Evolutionary conservation across 2,888 invertebrate species (phyloP).

Genomic region (Parasteatoda lunata): DNA sequence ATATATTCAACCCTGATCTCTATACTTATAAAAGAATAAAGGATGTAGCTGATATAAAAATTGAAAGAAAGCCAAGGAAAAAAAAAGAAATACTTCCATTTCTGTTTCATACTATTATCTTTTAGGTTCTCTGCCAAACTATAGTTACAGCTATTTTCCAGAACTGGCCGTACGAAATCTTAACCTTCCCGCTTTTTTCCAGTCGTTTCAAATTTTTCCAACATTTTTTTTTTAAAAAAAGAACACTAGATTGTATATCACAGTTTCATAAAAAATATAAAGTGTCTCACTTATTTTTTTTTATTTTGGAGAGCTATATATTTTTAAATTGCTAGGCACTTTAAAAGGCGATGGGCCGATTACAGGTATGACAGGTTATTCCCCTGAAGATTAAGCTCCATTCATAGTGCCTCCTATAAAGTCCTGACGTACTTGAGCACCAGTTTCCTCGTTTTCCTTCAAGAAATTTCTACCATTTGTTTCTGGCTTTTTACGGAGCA

Average conservation of each 20-base stretch:
- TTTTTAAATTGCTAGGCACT: slow-evolving; percentile 55
- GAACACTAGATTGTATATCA: neutral
- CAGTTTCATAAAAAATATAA: slow-evolving; percentile 7
- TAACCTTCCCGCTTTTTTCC: slow-evolving; percentile 13
- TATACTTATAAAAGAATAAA: neutral
- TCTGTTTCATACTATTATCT: slow-evolving; percentile 19
- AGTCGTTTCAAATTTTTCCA: slow-evolving; percentile 21
- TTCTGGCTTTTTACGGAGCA: slow-evolving; percentile 39
- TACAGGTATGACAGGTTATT: slow-evolving; percentile 65
- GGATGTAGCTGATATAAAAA: neutral
- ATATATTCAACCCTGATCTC: neutral
- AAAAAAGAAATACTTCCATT: neutral
- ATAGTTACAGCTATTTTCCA: slow-evolving; percentile 21
- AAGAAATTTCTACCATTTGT: slow-evolving; percentile 54
- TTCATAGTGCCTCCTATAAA: slow-evolving; percentile 38
- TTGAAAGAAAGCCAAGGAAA: neutral
- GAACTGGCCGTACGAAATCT: slow-evolving; percentile 19
- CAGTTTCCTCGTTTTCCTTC: slow-evolving; percentile 17
- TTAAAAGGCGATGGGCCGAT: slow-evolving; percentile 61
- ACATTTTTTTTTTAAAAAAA: slow-evolving; percentile 22
- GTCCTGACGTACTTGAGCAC: slow-evolving; percentile 21
- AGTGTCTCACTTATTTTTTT: slow-evolving; percentile 12
- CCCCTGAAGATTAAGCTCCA: slow-evolving; percentile 56
- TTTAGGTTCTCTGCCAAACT: slow-evolving; percentile 22
- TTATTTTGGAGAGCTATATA: slow-evolving; percentile 24